Percentiles rank a stretch among this genome's conserved stretches.
These are phyloP conservation scores for Prionchulus punctatus DNA, from an alignment of 2,888 invertebrate genomes.

Conservation along the genomic window DNA sequence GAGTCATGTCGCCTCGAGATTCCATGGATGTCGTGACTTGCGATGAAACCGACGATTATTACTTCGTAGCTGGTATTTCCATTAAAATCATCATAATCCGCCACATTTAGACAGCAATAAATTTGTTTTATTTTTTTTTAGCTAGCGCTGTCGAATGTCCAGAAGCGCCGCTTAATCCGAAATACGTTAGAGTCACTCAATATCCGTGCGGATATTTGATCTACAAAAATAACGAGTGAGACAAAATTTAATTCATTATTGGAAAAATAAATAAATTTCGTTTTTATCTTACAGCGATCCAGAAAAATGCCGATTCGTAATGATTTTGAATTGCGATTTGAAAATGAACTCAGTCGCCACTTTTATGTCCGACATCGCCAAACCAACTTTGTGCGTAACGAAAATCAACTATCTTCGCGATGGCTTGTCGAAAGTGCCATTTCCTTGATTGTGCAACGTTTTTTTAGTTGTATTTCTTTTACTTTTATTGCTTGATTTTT, in stretches of 20 bases:
- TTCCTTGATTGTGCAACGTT: no score
- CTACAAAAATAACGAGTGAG: neutral
- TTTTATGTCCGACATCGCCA: slow-evolving; percentile 1
- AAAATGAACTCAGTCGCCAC: slow-evolving; percentile 3
- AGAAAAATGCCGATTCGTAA: neutral
- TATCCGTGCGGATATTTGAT: slow-evolving; percentile 7
- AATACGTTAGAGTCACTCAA: slow-evolving; percentile 2
- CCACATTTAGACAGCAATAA: no score
- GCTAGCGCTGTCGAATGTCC: neutral
- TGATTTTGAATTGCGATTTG: slow-evolving; percentile 8
- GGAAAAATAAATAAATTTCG: no score
- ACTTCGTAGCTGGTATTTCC: neutral
- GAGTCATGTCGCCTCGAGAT: neutral
- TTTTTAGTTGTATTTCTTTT: no score
- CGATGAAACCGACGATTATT: neutral
- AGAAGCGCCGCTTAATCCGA: neutral
- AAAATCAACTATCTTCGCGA: no score
- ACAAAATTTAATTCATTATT: no score
- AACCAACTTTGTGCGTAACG: slow-evolving; percentile 9
- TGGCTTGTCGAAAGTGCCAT: no score
- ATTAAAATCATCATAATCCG: no score
- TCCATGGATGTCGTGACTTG: neutral
- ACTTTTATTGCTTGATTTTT: no score
- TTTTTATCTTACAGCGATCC: slow-evolving; percentile 6
- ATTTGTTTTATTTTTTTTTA: no score